Conservation (phyloP, 2,888 invertebrate genomes). For the Acronicta alni region DNA sequence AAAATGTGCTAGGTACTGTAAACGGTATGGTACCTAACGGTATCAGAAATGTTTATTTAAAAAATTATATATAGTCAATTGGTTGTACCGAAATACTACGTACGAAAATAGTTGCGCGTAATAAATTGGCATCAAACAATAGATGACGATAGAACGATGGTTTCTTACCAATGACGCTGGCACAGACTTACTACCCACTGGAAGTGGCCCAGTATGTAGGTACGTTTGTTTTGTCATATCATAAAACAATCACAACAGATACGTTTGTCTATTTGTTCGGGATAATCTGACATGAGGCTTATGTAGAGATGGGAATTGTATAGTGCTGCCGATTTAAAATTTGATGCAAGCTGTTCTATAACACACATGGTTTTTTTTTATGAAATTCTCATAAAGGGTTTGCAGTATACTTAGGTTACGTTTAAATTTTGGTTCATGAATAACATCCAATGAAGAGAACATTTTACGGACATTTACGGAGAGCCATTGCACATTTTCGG, state of each 20-base stretch:
- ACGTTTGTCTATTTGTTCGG: not conserved
- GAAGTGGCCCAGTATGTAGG: conserved; percentile 31
- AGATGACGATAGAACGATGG: conserved; percentile 47
- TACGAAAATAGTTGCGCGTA: conserved; percentile 55
- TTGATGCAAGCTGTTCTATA: too few relatives aligned
- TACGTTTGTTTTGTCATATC: not conserved
- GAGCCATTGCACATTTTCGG: too few relatives aligned
- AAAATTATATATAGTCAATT: conserved; percentile 33
- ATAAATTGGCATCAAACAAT: conserved; percentile 65
- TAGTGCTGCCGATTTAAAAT: too few relatives aligned
- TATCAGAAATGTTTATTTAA: conserved; percentile 10
- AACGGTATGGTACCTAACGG: conserved; percentile 7
- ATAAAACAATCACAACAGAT: conserved; percentile 6
- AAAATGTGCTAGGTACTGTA: too few relatives aligned
- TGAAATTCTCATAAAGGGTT: too few relatives aligned
- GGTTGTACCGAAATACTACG: conserved; percentile 46
- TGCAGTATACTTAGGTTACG: too few relatives aligned
- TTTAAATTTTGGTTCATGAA: too few relatives aligned
- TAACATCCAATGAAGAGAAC: too few relatives aligned
- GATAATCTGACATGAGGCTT: conserved; percentile 14
- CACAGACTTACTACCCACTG: conserved; percentile 31
- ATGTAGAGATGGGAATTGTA: not conserved
- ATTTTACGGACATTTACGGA: too few relatives aligned
- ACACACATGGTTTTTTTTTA: too few relatives aligned
- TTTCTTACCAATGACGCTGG: conserved; percentile 52